Evolutionary conservation across 2,113 vertebrate genomes (phyloP).

Genomic region (Aldabrachelys gigantea): DNA sequence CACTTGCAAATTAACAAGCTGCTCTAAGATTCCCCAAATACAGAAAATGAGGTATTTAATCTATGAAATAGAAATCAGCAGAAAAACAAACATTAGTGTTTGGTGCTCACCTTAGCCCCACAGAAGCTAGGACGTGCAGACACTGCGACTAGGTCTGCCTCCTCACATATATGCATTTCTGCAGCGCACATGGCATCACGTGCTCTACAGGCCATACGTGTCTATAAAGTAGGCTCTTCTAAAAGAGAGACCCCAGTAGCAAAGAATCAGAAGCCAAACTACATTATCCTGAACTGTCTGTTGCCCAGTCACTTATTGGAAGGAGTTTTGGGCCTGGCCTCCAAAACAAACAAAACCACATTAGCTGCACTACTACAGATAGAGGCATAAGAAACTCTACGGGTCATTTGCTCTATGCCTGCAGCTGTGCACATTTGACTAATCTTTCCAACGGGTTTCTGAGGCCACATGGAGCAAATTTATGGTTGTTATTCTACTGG

Average conservation of each 20-base stretch:
- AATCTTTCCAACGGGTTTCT: background rate
- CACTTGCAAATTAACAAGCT: background rate
- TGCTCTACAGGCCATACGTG: background rate
- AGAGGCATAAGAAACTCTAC: background rate
- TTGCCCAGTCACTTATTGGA: background rate
- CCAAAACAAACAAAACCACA: background rate
- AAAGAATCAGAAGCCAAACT: background rate
- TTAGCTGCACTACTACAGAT: background rate
- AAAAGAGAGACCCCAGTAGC: background rate
- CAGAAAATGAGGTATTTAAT: background rate
- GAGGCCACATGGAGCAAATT: background rate
- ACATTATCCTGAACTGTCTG: fast-evolving
- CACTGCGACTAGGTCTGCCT: background rate
- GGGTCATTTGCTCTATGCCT: background rate
- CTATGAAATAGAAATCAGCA: background rate
- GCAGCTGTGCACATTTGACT: background rate
- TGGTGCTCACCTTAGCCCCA: fast-evolving
- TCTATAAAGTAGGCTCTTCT: background rate
- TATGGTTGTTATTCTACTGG: background rate
- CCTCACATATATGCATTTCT: background rate
- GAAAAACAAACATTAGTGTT: background rate
- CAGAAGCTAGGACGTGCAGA: background rate
- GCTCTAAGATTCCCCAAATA: background rate
- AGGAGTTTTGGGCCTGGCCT: background rate
- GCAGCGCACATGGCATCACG: background rate